phyloP scores from a whole-genome alignment of 2,797 vertebrate genomes.

The Scyliorhinus canicula region DNA sequence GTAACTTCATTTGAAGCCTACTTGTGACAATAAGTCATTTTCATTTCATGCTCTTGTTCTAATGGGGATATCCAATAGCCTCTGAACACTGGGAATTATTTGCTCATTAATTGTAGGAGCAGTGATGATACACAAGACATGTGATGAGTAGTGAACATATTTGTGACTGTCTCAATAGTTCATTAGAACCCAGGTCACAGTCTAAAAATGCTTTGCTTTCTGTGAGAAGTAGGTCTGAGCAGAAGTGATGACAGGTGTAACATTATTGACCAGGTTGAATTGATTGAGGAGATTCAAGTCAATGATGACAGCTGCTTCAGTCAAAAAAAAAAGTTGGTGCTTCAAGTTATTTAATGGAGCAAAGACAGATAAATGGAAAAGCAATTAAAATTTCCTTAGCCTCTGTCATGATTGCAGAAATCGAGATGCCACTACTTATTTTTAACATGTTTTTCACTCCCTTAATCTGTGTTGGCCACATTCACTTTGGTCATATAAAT shows the following conservation, averaged over 20 bases:
- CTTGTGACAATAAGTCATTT: too few relatives aligned
- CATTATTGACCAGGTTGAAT: neutral
- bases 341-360: neutral
- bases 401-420: neutral
- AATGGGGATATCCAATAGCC: conserved; percentile 95
- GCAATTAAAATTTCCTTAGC: neutral
- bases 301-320: neutral
- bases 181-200: too few relatives aligned
- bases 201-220: neutral
- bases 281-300: neutral
- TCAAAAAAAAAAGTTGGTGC: neutral
- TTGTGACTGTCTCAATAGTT: neutral
- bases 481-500: too few relatives aligned
- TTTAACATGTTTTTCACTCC: neutral
- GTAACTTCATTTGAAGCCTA: too few relatives aligned
- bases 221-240: neutral
- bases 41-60: conserved; percentile 81
- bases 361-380: neutral
- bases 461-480: neutral
- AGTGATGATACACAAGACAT: conserved; percentile 90
- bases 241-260: neutral
- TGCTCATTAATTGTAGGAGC: conserved; percentile 94
- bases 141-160: neutral
- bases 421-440: neutral
- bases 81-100: conserved; percentile 93